Base-by-base conservation (phyloP, 2,888 invertebrate genomes). In the Cyaniris semiargus region DNA sequence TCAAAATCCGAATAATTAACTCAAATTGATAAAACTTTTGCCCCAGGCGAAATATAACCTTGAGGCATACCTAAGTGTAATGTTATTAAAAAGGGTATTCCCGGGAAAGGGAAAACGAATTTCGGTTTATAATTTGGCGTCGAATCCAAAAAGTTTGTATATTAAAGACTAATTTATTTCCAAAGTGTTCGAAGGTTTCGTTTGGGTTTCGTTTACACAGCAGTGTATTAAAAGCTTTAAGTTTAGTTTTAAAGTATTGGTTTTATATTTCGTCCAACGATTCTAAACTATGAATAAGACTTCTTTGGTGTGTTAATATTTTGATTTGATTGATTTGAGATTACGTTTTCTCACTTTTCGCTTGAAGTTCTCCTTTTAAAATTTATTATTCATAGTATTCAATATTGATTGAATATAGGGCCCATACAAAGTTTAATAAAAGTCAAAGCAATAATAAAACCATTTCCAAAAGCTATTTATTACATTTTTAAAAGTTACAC, bases 101-200 rank as follows among this genome's bases (percentile, higher is more conserved):
- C 4, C 3, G 13, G 23, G 13, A 60, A 31, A 66, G 27, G 18
- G 6, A 27, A 66, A 27, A 66, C 66, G 5, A 66, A 66, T 66
- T 27, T 27, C 27, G 15, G 27, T 66, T 66, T 27, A 27, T 27
- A 66, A 66, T 27, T 66, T 27, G 66, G 66, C 27, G 27, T 15
- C 27, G 27, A 66, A 66, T 27, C 27, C 66, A 60, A 27, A 66
- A 66, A 66, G 66, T 27, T 66, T 66, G 66, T 27, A 27, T 66
- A 18, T 66, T 27, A 31, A 31, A 66, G 27, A 18, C 15, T 18
- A 31, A 66, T 27, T 66, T 66, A 66, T 27, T 66, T 66, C 27
- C 23, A 27, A 66, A 66, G 27, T 27, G 66, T 66, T 66, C 27
- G 27, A 66, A 66, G 27, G 18, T 18, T 66, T 66, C 66, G 66